Percentiles rank a stretch among this genome's conserved stretches.
phyloP scores from a whole-genome alignment of 1,140 invertebrate genomes.

The Panagrolaimus sp. region DNA sequence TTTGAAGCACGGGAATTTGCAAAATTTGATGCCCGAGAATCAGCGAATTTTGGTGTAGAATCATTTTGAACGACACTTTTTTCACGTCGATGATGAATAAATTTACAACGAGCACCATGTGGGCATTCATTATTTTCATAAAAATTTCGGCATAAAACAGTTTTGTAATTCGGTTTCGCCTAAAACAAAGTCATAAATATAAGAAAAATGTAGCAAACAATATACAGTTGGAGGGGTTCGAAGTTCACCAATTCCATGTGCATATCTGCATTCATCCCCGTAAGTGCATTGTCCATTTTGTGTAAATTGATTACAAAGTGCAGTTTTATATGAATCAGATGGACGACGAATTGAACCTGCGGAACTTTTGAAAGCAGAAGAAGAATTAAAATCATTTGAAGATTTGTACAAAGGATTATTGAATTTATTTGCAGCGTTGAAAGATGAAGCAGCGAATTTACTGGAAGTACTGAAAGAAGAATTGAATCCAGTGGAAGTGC shows the following conservation, averaged over 20 bases:
- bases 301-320: slow-evolving; percentile 88
- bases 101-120: slow-evolving; percentile 44
- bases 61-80: too few relatives aligned
- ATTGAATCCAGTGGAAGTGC: not conserved
- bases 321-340: slow-evolving; percentile 70
- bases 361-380: not conserved
- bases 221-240: slow-evolving; percentile 60
- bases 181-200: slow-evolving; percentile 7
- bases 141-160: slow-evolving; percentile 46
- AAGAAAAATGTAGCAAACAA: not conserved
- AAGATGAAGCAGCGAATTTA: too few relatives aligned
- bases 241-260: slow-evolving; percentile 83
- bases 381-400: too few relatives aligned
- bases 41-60: too few relatives aligned
- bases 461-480: too few relatives aligned
- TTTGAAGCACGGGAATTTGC: too few relatives aligned
- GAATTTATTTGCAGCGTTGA: too few relatives aligned
- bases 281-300: slow-evolving; percentile 94
- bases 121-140: slow-evolving; percentile 35
- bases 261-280: slow-evolving; percentile 96
- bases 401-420: too few relatives aligned
- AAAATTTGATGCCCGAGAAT: too few relatives aligned
- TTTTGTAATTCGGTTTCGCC: slow-evolving; percentile 41
- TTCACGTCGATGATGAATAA: slow-evolving; percentile 23
- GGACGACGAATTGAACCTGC: not conserved